Conservation (phyloP, 2,888 invertebrate genomes). For the Polydrusus tereticollis region DNA sequence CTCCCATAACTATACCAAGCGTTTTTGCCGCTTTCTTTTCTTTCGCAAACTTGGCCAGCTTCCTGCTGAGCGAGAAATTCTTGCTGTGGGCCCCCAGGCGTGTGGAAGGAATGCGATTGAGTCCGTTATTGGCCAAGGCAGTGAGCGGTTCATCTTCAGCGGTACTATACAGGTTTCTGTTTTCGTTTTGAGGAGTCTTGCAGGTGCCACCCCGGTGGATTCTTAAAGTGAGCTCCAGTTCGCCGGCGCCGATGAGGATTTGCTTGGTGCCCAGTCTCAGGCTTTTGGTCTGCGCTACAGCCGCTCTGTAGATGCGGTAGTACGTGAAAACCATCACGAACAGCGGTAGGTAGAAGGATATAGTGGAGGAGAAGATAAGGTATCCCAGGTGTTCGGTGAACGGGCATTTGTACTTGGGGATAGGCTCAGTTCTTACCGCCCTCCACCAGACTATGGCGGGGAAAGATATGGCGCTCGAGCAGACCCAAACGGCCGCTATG, state of each 20-base stretch:
- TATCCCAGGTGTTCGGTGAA: constrained; percentile 98
- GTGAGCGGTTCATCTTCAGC: constrained; percentile 83
- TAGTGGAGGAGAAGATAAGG: constrained; percentile 96
- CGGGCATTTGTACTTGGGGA: constrained; percentile 88
- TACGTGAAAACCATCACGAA: constrained; percentile 99
- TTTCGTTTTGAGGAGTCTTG: constrained; percentile 68
- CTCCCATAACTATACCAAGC: constrained; percentile 96
- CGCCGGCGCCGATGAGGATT: constrained; percentile 87
- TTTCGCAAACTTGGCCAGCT: constrained; percentile 94
- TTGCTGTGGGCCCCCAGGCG: constrained; percentile 76
- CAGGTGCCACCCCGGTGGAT: constrained; percentile 93
- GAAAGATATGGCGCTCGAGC: constrained; percentile 96
- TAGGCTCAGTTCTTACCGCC: constrained; percentile 85
- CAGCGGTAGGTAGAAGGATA: constrained; percentile 97
- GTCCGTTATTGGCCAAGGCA: constrained; percentile 82
- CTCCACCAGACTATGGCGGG: constrained; percentile 98
- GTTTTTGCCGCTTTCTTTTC: constrained; percentile 96
- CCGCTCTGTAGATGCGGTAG: constrained; percentile 94
- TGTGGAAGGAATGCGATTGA: constrained; percentile 78
- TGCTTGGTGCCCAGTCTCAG: constrained; percentile 93
- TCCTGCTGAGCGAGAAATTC: constrained; percentile 93
- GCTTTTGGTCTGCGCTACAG: constrained; percentile 91
- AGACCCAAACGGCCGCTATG: constrained; percentile 96
- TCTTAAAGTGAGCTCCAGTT: constrained; percentile 88
- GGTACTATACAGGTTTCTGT: constrained; percentile 68